Conservation (phyloP, 2,888 invertebrate genomes). For the Griposia aprilina region DNA sequence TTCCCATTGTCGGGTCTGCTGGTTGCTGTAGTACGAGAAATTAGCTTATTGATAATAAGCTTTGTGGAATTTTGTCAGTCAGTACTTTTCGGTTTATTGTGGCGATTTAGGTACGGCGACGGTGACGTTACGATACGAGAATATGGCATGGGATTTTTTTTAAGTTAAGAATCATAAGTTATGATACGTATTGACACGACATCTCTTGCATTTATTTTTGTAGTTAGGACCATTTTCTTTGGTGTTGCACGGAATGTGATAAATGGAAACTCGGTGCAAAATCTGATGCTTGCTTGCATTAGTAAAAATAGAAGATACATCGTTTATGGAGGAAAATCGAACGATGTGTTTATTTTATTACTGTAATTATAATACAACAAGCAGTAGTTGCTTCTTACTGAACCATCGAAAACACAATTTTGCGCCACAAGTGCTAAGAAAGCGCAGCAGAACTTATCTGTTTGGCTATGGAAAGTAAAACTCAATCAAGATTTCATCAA, state of each 20-base stretch:
- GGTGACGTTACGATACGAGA: background rate
- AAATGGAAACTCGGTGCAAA: background rate
- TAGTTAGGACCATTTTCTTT: background rate
- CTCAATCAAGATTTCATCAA: conserved; percentile 67
- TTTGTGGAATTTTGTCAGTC: background rate
- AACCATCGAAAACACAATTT: background rate
- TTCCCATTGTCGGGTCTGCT: conserved; percentile 74
- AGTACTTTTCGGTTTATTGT: background rate
- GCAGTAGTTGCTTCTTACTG: background rate
- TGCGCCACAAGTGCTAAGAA: conserved; percentile 5
- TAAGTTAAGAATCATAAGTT: background rate
- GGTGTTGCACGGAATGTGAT: background rate
- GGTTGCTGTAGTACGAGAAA: conserved; percentile 71
- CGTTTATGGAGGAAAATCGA: background rate
- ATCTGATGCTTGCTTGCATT: background rate
- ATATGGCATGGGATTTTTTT: background rate
- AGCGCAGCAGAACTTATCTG: conserved; percentile 8
- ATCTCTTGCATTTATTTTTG: background rate
- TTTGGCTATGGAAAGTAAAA: conserved; percentile 32
- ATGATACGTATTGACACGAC: background rate
- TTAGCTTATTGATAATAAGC: background rate
- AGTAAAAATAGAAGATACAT: background rate
- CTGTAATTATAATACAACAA: background rate
- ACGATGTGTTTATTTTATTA: background rate
- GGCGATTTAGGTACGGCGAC: background rate